Conservation (phyloP, 2,797 vertebrate species). For the Lacerta viridis region DNA sequence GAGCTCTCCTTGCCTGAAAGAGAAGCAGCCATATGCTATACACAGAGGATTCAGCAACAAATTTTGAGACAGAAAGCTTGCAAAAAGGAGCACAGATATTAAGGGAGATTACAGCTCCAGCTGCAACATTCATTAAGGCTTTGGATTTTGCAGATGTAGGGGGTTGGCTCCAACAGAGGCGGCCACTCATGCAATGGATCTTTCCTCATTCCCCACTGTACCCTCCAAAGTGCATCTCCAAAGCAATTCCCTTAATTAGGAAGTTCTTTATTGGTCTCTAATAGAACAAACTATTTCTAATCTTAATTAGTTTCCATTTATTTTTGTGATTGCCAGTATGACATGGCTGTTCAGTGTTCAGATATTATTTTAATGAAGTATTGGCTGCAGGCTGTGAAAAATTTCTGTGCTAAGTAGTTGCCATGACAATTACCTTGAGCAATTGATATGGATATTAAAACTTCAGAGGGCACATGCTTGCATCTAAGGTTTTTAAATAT, state of each 20-base stretch:
- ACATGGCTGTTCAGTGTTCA: neutral
- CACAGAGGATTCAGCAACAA: neutral
- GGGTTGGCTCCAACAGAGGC: neutral
- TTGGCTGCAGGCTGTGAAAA: constrained; percentile 31
- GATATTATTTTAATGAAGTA: constrained; percentile 8
- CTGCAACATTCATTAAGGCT: neutral
- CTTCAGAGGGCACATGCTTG: neutral
- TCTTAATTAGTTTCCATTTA: constrained; percentile 24
- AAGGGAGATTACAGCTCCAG: neutral
- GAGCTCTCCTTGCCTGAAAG: neutral
- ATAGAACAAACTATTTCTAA: neutral
- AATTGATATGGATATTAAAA: neutral
- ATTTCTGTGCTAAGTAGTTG: constrained; percentile 34
- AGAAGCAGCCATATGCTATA: neutral
- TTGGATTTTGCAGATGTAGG: neutral
- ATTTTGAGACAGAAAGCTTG: neutral
- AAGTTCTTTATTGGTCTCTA: neutral
- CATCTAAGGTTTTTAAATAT: constrained; percentile 36
- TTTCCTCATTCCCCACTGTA: neutral
- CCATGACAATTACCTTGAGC: constrained; percentile 31
- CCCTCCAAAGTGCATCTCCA: neutral
- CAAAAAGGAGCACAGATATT: neutral
- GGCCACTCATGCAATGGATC: neutral
- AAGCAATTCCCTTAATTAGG: neutral
- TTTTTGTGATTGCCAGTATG: neutral